Evolutionary conservation across 2,888 invertebrate genomes (phyloP).

Genomic region (Epirrhoe alternata): DNA sequence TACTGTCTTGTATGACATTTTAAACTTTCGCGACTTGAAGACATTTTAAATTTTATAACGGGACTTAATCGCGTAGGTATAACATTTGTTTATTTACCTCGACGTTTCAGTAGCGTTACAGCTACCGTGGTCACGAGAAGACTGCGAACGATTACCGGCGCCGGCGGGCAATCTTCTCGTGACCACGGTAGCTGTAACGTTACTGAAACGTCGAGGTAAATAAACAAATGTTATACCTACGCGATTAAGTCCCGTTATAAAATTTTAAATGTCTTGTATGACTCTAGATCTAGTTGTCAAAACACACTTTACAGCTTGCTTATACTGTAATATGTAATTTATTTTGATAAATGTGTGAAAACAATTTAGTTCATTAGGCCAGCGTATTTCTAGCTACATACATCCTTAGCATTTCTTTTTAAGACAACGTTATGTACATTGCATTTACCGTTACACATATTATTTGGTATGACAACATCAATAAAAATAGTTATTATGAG

Average conservation of each 20-base stretch:
- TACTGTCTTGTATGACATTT: neutral
- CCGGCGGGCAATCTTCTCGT: too few relatives aligned
- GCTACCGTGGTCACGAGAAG: too few relatives aligned
- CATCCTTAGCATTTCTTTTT: slow-evolving; percentile 58
- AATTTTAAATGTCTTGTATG: neutral
- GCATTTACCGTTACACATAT: slow-evolving; percentile 57
- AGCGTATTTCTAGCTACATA: slow-evolving; percentile 53
- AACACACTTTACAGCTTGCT: slow-evolving; percentile 3
- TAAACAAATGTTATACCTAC: too few relatives aligned
- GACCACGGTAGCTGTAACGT: too few relatives aligned
- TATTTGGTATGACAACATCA: slow-evolving; percentile 57
- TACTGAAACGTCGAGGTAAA: too few relatives aligned
- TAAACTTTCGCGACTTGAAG: neutral
- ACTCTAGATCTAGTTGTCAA: neutral
- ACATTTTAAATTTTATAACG: too few relatives aligned
- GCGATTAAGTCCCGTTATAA: too few relatives aligned
- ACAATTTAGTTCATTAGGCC: slow-evolving; percentile 41
- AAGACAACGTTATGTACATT: slow-evolving; percentile 50
- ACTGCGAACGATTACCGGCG: too few relatives aligned
- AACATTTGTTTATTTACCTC: too few relatives aligned
- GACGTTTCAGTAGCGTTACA: too few relatives aligned
- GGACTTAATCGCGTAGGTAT: too few relatives aligned
- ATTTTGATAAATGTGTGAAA: slow-evolving; percentile 20
- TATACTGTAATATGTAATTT: slow-evolving; percentile 2
- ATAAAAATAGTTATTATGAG: slow-evolving; percentile 67